Evolutionary conservation across 1,140 invertebrate species (phyloP).

Genomic region (Ceratosolen solmsi): DNA sequence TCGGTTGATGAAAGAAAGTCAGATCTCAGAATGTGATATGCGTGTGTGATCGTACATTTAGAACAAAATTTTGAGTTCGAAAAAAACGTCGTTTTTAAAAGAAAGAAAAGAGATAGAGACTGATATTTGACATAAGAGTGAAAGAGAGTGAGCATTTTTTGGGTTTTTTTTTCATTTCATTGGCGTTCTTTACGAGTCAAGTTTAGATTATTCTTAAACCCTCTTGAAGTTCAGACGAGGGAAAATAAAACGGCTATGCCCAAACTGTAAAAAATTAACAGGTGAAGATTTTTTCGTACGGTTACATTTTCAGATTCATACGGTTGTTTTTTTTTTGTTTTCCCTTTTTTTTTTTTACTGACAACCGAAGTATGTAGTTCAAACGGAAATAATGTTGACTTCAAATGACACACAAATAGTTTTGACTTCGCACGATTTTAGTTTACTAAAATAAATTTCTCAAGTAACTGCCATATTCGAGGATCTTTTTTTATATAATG

Average conservation of each 20-base stretch:
- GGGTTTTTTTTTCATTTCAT: background rate
- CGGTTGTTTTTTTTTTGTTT: too few species aligned
- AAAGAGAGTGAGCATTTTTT: background rate
- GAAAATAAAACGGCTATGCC: background rate
- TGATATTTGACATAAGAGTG: background rate
- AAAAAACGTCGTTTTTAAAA: background rate
- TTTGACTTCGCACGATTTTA: too few species aligned
- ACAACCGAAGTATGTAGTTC: too few species aligned
- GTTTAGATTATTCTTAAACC: background rate
- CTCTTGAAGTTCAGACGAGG: background rate
- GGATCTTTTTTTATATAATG: too few species aligned
- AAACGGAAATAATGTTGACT: too few species aligned
- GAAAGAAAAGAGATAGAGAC: background rate
- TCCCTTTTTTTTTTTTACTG: too few species aligned
- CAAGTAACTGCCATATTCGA: too few species aligned
- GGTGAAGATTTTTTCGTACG: too few species aligned
- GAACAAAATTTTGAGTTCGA: background rate
- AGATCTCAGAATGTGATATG: background rate
- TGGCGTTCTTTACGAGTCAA: background rate
- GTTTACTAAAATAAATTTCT: too few species aligned
- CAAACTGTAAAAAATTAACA: background rate
- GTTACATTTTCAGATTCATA: too few species aligned
- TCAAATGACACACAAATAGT: too few species aligned
- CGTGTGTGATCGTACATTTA: background rate
- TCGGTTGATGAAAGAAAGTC: background rate